A percentile compares a stretch with the other conserved stretches of the same genome.
Evolutionary conservation across 2,888 invertebrate genomes (phyloP).

Genomic region (Prenolepis imparis): DNA sequence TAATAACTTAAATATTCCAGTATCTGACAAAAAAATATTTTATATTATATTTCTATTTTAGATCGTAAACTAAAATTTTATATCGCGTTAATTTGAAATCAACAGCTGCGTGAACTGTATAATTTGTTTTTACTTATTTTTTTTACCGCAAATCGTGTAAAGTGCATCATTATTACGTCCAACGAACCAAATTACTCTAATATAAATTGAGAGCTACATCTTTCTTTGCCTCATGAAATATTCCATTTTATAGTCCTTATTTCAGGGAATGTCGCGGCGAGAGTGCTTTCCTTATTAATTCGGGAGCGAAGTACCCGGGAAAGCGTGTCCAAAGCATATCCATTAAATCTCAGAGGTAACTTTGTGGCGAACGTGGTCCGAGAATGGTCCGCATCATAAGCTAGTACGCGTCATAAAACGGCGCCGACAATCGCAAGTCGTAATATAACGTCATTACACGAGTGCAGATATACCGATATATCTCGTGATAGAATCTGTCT

Average conservation of each 20-base stretch:
- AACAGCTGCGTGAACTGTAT: no score
- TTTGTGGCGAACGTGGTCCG: background rate
- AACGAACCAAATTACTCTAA: conserved; percentile 10
- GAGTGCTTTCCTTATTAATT: conserved; percentile 32
- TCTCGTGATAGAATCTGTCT: background rate
- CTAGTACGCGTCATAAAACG: conserved; percentile 21
- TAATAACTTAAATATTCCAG: background rate
- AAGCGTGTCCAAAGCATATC: conserved; percentile 10
- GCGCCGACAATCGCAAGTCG: conserved; percentile 16
- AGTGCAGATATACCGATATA: background rate
- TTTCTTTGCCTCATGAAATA: background rate
- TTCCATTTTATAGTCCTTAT: conserved; percentile 5
- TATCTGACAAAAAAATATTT: background rate
- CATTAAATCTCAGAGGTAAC: conserved; percentile 25
- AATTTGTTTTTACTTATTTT: background rate
- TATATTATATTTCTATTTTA: background rate
- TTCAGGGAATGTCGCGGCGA: background rate
- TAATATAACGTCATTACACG: background rate
- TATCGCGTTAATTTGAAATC: background rate
- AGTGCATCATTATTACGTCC: background rate
- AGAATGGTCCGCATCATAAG: conserved; percentile 2
- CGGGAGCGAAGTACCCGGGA: background rate
- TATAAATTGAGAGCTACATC: background rate
- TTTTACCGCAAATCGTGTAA: background rate
- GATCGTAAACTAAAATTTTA: background rate